Evolutionary conservation across 2,888 invertebrate genomes (phyloP).

Genomic region (Habrosyne pyritoides): DNA sequence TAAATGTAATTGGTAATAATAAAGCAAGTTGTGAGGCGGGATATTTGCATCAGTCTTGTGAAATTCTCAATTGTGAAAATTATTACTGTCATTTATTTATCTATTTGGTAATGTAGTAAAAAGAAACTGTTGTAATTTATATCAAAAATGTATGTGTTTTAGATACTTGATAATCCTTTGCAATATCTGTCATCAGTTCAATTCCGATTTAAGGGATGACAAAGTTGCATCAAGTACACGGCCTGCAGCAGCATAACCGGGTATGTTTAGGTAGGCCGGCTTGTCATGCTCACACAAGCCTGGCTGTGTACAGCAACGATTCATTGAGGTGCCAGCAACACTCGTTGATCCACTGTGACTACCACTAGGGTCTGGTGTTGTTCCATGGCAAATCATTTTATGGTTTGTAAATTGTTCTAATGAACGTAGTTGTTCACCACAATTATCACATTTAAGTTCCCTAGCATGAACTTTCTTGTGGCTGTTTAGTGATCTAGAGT

Average conservation of each 20-base stretch:
- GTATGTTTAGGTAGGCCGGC: slow-evolving; percentile 79
- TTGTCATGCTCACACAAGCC: slow-evolving; percentile 81
- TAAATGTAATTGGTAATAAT: slow-evolving; percentile 82
- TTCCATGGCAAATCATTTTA: slow-evolving; percentile 75
- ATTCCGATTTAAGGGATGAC: slow-evolving; percentile 76
- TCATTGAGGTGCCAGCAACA: slow-evolving; percentile 44
- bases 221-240: slow-evolving; percentile 77
- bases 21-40: slow-evolving; percentile 84
- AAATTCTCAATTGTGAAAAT: slow-evolving; percentile 81
- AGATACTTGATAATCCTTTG: slow-evolving; percentile 28
- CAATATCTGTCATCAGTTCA: slow-evolving; percentile 65
- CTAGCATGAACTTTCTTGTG: slow-evolving; percentile 82
- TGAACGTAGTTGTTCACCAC: slow-evolving; percentile 79
- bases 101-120: slow-evolving; percentile 80
- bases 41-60: slow-evolving; percentile 84
- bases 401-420: slow-evolving; percentile 80
- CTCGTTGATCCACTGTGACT: slow-evolving; percentile 49
- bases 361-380: slow-evolving; percentile 57
- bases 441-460: slow-evolving; percentile 79
- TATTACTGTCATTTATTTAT: slow-evolving; percentile 75
- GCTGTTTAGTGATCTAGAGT: slow-evolving; percentile 80
- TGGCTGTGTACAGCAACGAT: slow-evolving; percentile 76
- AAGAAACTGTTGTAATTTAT: slow-evolving; percentile 56
- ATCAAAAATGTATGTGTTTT: slow-evolving; percentile 17
- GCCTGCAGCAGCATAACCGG: slow-evolving; percentile 76